Base-by-base conservation (phyloP, 2,113 vertebrate genomes). In the Cynopterus brachyotis region DNA sequence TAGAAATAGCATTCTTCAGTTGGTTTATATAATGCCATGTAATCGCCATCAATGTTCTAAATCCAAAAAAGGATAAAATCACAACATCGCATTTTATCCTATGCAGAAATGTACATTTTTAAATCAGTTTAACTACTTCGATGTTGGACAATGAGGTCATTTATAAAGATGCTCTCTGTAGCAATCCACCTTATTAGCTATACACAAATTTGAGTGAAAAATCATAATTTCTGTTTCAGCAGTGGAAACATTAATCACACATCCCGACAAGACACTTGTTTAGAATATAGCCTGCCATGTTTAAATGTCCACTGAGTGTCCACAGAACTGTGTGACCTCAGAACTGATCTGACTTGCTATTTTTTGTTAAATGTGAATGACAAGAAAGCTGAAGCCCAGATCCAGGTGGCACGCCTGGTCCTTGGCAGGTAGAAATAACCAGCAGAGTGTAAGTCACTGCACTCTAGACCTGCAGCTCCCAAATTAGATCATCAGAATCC, bases 41-140 rank as follows among this genome's bases (percentile, higher is more conserved):
- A 60, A 91, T 96, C 69, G 72, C 55, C 30, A 84, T 12, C 45
- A 79, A 84, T 50, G 64, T 32, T 89, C 60, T 53, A 92, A 76
- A 70, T 62, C 47, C 57, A 80, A 94, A 96, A 93, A 91, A 11
- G 30, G 69, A 93, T 28, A 95, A 75, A 90, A 87, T 85, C 76
- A 91, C 93, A 97, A 85, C 80, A 95, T 45, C 24, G 80, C 59
- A 80, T 79, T 95, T 89, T 62, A 42, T 89, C 16, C 83, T 60
- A 69, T 3, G 12, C n/a, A 81, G 59, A 91, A 96, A 96, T 50
- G 6, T 78, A 64, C 37, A 75, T 70, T 62, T 87, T 84, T 35
- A 24, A 95, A 89, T 67, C 73, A 96, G 35, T 69, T 17, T 32
- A 94, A 47, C 66, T 66, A 76, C 22, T 67, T 86, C 2, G 3